These are phyloP conservation scores for Ricordea florida DNA, from an alignment of 92 coral and sea anemone species.

Conservation along the genomic window DNA sequence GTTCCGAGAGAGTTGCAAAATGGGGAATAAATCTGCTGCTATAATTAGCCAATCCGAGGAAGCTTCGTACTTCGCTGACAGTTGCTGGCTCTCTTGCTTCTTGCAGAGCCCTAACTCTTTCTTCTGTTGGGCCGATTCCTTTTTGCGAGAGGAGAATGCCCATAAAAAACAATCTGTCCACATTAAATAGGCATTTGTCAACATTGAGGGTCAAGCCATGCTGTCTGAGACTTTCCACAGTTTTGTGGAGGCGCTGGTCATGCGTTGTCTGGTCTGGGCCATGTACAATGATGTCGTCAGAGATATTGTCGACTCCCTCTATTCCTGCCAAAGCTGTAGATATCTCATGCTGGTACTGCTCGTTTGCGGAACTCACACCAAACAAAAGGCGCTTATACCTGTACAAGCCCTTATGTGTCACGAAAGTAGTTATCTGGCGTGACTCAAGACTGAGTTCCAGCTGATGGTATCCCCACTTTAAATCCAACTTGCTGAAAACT, in stretches of 20 bases:
- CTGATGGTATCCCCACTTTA: conserved; percentile 66
- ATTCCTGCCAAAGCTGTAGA: conserved; percentile 24
- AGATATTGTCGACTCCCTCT: conserved; percentile 36
- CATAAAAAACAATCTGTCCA: conserved; percentile 30
- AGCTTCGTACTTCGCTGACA: conserved; percentile 24
- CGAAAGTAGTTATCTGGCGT: conserved; percentile 33
- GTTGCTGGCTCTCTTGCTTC: conserved; percentile 34
- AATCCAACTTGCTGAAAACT: conserved; percentile 40
- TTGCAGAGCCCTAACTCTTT: conserved; percentile 33
- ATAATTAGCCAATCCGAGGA: conserved; percentile 20
- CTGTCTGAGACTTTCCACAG: conserved; percentile 21
- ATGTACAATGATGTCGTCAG: conserved; percentile 48
- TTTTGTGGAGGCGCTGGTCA: conserved; percentile 24
- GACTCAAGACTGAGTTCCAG: conserved; percentile 49
- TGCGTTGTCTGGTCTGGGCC: conserved; percentile 35
- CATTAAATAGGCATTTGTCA: conserved; percentile 31
- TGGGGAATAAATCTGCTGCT: conserved; percentile 15
- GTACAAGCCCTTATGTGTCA: conserved; percentile 31
- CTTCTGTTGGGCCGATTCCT: conserved; percentile 47
- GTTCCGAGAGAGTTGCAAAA: conserved; percentile 16
- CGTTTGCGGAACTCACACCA: conserved; percentile 51
- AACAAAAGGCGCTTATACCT: conserved; percentile 50
- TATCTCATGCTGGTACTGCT: conserved; percentile 40
- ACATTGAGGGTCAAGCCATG: conserved; percentile 42
- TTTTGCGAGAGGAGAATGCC: conserved; percentile 40